Evolutionary conservation across 2,113 vertebrate genomes (phyloP), one percentile per base, ranked within the genome.

Genomic region (Gallinago undulata): DNA sequence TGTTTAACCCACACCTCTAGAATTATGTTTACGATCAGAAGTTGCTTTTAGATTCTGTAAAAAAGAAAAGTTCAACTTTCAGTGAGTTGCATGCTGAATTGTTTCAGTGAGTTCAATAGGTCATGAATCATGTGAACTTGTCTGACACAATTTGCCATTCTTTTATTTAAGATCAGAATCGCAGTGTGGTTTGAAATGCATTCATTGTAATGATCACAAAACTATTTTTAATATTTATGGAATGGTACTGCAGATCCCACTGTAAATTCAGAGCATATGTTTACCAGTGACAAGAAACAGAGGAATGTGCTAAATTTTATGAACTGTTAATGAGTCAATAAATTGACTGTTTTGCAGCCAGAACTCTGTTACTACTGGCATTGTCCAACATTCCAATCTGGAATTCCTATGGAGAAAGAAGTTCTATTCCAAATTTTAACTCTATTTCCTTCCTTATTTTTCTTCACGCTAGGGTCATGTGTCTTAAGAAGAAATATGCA

Each of bases 321-420:
- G 97, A 97, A 97, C 97, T 98, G 97, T 97, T 98, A 98, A 98
- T 98, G 97, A 98, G 96, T 97, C 97, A 69, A 35, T 97, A 97
- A 97, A 97, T 96, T 91, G 97, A 97, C 94, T 97, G 92, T 92
- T 97, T 97, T 97, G 79, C 96, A 97, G 96, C 96, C 97, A 98
- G 97, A 97, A 89, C 78, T 92, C 77, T 94, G 85, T 95, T 97
- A 97, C 94, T 97, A 77, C 94, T 96, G 94, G 91, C 96, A 95
- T 95, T 96, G 86, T 96, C 93, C 30, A 66, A 96, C 93, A 96
- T 98, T 98, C 96, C 96, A 95, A 50, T 96, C 95, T 96, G 90
- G 70, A 94, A 92, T 97, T 97, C 92, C 77, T 84, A 95, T 31
- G 47, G 69, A 94, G 91, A 95, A 94, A 67, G 43, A 89, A 88